Percentiles rank a stretch among this genome's conserved stretches.
These are phyloP conservation scores for Catocala nupta DNA, from an alignment of 2,888 invertebrate species.

Conservation along the genomic window DNA sequence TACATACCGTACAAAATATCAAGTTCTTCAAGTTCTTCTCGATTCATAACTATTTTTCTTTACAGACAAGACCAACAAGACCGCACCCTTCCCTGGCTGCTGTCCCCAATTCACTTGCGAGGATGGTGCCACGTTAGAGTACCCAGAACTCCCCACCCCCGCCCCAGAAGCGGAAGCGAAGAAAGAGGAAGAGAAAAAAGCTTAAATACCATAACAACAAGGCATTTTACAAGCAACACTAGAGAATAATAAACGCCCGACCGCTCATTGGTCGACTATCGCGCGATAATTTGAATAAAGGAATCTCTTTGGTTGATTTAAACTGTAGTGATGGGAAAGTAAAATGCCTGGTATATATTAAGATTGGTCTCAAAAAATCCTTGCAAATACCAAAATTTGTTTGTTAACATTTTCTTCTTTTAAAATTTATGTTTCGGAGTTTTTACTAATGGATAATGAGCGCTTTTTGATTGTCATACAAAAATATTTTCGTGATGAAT, in stretches of 20 bases:
- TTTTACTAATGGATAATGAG: neutral
- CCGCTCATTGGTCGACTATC: constrained; percentile 27
- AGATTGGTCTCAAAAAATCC: constrained; percentile 66
- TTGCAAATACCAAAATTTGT: constrained; percentile 56
- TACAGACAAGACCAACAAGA: constrained; percentile 95
- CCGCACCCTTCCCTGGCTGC: constrained; percentile 94
- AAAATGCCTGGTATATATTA: constrained; percentile 41
- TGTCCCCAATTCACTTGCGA: constrained; percentile 96
- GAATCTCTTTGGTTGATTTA: constrained; percentile 34
- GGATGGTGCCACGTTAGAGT: constrained; percentile 94
- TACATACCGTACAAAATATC: too few species aligned
- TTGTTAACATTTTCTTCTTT: constrained; percentile 14
- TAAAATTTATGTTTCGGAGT: constrained; percentile 16
- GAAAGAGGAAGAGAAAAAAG: constrained; percentile 75
- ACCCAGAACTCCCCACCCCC: constrained; percentile 91
- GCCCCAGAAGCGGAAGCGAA: constrained; percentile 75
- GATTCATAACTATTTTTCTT: constrained; percentile 19
- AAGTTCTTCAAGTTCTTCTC: neutral
- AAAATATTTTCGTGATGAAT: constrained; percentile 37
- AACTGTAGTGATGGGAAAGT: constrained; percentile 41
- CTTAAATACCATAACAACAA: constrained; percentile 61
- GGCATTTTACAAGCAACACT: constrained; percentile 48
- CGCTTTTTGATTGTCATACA: constrained; percentile 28
- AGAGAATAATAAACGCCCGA: constrained; percentile 5
- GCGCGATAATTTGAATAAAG: constrained; percentile 21